Evolutionary conservation across 2,888 invertebrate species (phyloP), one percentile per base, ranked within the genome.

Genomic region (Pocota personata): DNA sequence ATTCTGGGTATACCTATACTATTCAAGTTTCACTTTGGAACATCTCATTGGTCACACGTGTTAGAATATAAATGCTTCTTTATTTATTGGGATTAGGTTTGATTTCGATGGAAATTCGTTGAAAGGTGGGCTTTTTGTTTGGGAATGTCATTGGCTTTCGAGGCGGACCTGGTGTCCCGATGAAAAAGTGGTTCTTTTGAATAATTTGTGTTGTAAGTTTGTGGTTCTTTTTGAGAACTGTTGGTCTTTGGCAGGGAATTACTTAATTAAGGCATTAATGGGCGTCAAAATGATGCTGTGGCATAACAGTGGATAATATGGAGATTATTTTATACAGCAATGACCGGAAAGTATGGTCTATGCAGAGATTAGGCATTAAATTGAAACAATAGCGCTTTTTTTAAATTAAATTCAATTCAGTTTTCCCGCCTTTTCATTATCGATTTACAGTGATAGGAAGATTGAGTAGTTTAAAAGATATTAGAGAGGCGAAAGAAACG

Each of bases 51-150:
- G 50, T 35, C 19, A 12, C 19, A 12, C 46, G 7, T 12, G 46
- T 48, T 24, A 43, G 58, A 60, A 50, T 60, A 8, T 16, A 40
- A 30, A 24, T 3, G 4, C 52, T 16, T 40, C 24, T 24, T 19
- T 14, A 7, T 16, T 12, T 14, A 50, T 60, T 72, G 50, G 48
- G 50, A 72, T 50, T 52, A 46, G 16, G 14, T 46, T 12, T 24
- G 43, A 16, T 32, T 75, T 75, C 16, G 57, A 8, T 75, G 43
- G 73, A 75, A 75, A 32, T 58, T 16, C 24, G 43, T 43, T 55
- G 52, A 55, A 64, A 43, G 55, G 10, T 5, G 12, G 32, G 48
- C 35, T 46, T 55, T 52, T 55, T 52, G 30, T 62, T 30, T 27
- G 40, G 60, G 10, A 50, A 37, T 62, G 62, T 52, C 52, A 62